These are phyloP conservation scores for Atherinomorus stipes DNA, from an alignment of 2,113 vertebrate species.

Conservation along the genomic window DNA sequence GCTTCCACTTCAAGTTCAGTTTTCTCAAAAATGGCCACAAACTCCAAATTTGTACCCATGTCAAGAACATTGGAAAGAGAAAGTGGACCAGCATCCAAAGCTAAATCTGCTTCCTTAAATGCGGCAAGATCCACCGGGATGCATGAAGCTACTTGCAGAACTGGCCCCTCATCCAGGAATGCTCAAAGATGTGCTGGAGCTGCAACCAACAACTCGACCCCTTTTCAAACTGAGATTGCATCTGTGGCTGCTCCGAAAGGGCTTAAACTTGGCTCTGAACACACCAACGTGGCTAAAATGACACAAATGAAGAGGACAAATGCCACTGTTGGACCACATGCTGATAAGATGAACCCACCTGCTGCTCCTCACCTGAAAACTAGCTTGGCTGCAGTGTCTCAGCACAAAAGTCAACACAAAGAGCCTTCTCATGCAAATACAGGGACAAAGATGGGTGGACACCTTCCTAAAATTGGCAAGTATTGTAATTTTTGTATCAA, in stretches of 20 bases:
- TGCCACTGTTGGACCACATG: neutral
- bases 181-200: neutral
- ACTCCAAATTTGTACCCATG: neutral
- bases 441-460: neutral
- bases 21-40: neutral
- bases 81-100: neutral
- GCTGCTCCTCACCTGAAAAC: neutral
- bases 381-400: neutral
- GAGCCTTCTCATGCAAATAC: neutral
- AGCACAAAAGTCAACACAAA: neutral
- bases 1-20: too few species aligned
- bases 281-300: neutral
- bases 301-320: neutral
- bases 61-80: neutral
- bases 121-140: neutral
- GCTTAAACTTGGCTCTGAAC: neutral
- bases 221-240: neutral
- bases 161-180: neutral
- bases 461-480: constrained; percentile 47
- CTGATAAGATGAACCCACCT: neutral
- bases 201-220: neutral
- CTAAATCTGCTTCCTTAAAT: neutral
- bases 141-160: neutral
- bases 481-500: neutral
- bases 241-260: neutral